Percentiles rank a stretch among this genome's conserved stretches.
Conservation (phyloP, 2,888 invertebrate species). For the Neuroscelio doddi region DNA sequence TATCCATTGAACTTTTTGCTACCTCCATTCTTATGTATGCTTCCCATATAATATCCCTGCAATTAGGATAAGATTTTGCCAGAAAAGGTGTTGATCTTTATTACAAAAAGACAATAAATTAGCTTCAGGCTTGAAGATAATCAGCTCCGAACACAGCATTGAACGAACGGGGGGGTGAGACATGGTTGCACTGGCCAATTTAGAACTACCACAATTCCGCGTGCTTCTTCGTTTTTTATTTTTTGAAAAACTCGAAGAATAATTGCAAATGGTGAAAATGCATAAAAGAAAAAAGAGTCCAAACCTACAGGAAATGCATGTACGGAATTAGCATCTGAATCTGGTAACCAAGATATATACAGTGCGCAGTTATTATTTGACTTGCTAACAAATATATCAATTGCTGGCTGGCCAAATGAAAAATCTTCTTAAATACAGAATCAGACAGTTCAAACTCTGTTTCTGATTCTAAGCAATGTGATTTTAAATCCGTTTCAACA, state of each 20-base stretch:
- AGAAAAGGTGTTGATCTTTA: slow-evolving; percentile 18
- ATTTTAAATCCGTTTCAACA: slow-evolving; percentile 21
- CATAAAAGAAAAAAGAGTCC: slow-evolving; percentile 12
- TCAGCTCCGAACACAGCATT: slow-evolving; percentile 7
- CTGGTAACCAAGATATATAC: slow-evolving; percentile 19
- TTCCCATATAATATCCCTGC: slow-evolving; percentile 1
- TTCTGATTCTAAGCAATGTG: slow-evolving; percentile 17
- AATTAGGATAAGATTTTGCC: slow-evolving; percentile 23
- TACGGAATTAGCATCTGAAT: slow-evolving; percentile 12
- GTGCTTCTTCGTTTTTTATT: slow-evolving; percentile 11
- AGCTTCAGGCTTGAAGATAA: slow-evolving; percentile 14
- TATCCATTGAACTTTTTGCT: background rate
- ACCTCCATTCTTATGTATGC: background rate
- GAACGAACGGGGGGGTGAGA: slow-evolving; percentile 12
- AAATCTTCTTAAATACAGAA: slow-evolving; percentile 1
- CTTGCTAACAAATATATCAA: slow-evolving; percentile 23
- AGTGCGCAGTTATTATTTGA: slow-evolving; percentile 18
- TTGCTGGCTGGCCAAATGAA: slow-evolving; percentile 5
- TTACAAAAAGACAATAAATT: slow-evolving; percentile 13
- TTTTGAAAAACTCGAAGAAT: slow-evolving; percentile 15
- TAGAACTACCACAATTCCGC: slow-evolving; percentile 21
- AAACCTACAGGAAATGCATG: slow-evolving; percentile 26
- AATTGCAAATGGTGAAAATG: slow-evolving; percentile 17
- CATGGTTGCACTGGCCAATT: slow-evolving; percentile 21
- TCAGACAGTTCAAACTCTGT: slow-evolving; percentile 24